These are phyloP conservation scores for Agelastica alni DNA, from an alignment of 2,888 invertebrate species.

Conservation along the genomic window DNA sequence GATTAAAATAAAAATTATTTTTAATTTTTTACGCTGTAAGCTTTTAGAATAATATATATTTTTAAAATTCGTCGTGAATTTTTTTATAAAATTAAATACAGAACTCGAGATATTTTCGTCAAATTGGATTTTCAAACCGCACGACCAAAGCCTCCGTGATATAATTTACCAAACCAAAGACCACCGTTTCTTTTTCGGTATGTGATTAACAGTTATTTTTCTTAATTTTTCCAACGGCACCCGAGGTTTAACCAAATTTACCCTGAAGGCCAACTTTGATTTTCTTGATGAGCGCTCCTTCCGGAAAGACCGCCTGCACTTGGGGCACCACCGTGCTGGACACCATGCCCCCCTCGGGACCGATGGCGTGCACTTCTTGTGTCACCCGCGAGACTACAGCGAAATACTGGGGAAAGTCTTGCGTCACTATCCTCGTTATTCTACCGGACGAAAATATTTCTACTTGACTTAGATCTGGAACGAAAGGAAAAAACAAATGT, in stretches of 20 bases:
- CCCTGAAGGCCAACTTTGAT: constrained; percentile 99
- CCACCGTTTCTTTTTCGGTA: constrained; percentile 86
- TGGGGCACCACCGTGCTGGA: constrained; percentile 98
- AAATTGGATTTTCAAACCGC: too few relatives aligned
- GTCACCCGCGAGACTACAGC: constrained; percentile 97
- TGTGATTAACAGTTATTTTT: constrained; percentile 86
- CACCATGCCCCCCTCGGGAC: constrained; percentile 98
- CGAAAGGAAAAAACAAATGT: neutral
- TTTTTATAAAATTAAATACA: too few relatives aligned
- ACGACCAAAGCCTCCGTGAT: neutral
- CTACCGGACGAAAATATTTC: constrained; percentile 88
- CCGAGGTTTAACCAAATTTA: constrained; percentile 86
- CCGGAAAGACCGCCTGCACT: constrained; percentile 99
- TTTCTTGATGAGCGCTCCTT: constrained; percentile 98
- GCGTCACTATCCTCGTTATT: constrained; percentile 94
- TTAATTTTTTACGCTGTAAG: too few relatives aligned
- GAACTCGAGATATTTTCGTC: too few relatives aligned
- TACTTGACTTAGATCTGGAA: constrained; percentile 70
- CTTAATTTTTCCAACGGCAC: constrained; percentile 74
- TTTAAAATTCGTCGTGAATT: too few relatives aligned
- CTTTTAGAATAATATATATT: too few relatives aligned
- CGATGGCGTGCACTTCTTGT: constrained; percentile 98
- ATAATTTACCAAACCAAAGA: constrained; percentile 78
- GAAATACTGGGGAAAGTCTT: constrained; percentile 99
- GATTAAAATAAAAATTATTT: too few relatives aligned